Evolutionary conservation across 2,888 invertebrate genomes (phyloP).

Genomic region (Tholera decimalis): DNA sequence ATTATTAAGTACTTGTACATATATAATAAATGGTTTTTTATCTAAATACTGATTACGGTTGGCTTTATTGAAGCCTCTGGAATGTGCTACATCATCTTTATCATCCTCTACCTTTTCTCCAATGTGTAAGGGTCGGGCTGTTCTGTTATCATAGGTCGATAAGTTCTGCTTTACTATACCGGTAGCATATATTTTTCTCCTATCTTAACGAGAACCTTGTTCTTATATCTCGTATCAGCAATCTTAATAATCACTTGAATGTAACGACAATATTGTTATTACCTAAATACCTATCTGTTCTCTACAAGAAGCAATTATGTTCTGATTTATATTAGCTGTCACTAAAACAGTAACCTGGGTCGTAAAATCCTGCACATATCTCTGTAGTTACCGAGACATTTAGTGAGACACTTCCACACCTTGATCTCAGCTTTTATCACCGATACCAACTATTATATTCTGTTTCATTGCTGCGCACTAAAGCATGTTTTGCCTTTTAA

Average conservation of each 20-base stretch:
- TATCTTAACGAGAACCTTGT: conserved; percentile 30
- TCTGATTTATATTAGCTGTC: conserved; percentile 30
- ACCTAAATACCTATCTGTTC: conserved; percentile 1
- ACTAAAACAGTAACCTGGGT: conserved; percentile 13
- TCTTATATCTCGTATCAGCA: conserved; percentile 10
- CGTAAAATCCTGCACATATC: conserved; percentile 34
- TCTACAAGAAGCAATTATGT: conserved; percentile 17
- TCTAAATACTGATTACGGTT: not conserved
- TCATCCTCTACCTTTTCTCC: not conserved
- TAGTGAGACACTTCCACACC: conserved; percentile 43
- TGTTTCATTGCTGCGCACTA: conserved; percentile 38
- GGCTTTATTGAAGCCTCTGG: not conserved
- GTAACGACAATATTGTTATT: conserved; percentile 8
- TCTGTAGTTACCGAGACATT: conserved; percentile 24
- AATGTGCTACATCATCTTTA: conserved; percentile 3
- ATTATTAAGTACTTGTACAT: too few relatives aligned
- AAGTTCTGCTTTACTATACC: conserved; percentile 15
- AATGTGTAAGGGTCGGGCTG: not conserved
- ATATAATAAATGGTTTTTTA: not conserved
- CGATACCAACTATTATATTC: conserved; percentile 30
- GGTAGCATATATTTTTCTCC: conserved; percentile 6
- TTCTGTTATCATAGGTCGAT: conserved; percentile 3
- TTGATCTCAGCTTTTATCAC: conserved; percentile 37
- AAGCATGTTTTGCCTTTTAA: conserved; percentile 42
- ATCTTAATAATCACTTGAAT: conserved; percentile 26